Evolutionary conservation across 2,888 invertebrate species (phyloP), one percentile per base, ranked within the genome.

Genomic region (Sipunculus nudus): DNA sequence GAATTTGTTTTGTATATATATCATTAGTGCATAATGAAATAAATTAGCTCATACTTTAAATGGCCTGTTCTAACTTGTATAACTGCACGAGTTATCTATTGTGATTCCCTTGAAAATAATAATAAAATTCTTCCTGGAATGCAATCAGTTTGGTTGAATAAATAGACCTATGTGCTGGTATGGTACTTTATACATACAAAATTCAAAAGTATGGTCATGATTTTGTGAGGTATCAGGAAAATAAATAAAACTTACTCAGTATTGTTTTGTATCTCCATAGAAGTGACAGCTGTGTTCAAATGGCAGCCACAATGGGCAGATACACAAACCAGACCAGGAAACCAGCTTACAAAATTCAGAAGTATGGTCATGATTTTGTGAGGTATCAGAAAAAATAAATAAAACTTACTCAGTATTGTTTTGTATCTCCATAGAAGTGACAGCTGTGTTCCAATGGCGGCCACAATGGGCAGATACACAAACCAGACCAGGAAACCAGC

Each of bases 291-390:
- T 95, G 93, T 55, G 95, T 87, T 13, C 95, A 94, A 72, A 98
- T 92, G 54, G 97, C 88, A 56, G 96, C 96, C 69, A 97, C 90
- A 62, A 96, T 91, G 13, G 97, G 96, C 78, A 97, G 87, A 84
- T 98, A 97, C 72, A 96, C 94, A 81, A 98, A 96, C 98, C 98
- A 98, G 13, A 98, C 97, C 39, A 98, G 87, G 79, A 96, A 95
- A 19, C 96, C 96, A 16, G 97, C 97, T n/a, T n/a, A n/a, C n/a
- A 21, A 38, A 43, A 43, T 25, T 39, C 28, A 39, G 13, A 26
- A n/a, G n/a, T 16, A 28, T n/a, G 13, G 16, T 28, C 19, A 47
- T 47, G 16, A 23, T 47, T 8, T 25, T 35, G 16, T 35, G n/a
- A 50, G 25, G 19, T 25, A 38, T 19, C n/a, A 35, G 19, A 35